Percentiles rank a stretch among this genome's conserved stretches.
Conservation (phyloP, 2,113 vertebrate genomes). For the Nettapus auritus region DNA sequence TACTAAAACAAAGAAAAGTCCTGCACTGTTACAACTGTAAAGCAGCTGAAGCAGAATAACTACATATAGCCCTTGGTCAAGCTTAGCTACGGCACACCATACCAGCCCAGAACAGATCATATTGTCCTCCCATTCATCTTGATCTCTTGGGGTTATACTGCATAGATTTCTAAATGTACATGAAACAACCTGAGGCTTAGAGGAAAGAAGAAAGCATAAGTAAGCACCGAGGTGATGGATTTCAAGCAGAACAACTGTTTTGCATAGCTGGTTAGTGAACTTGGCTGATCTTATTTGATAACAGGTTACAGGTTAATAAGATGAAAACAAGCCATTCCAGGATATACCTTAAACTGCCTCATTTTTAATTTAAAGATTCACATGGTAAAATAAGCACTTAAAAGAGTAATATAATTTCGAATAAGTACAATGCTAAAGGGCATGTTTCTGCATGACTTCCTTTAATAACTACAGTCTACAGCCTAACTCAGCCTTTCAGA, state of each 20-base stretch:
- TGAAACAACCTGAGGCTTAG: background rate
- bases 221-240: background rate
- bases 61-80: background rate
- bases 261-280: background rate
- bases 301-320: background rate
- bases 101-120: background rate
- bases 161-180: background rate
- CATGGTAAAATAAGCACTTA: conserved; percentile 18
- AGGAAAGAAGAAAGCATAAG: background rate
- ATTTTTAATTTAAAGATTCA: conserved; percentile 52
- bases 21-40: background rate
- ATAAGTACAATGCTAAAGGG: conserved; percentile 27
- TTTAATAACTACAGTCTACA: conserved; percentile 31
- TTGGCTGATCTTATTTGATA: background rate
- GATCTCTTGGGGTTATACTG: background rate
- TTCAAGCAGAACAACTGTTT: background rate
- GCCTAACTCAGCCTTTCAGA: conserved; percentile 42
- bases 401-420: conserved; percentile 38
- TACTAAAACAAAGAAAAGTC: background rate
- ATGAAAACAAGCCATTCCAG: background rate
- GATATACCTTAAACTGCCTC: background rate
- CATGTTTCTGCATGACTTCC: conserved; percentile 66
- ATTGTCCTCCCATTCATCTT: background rate
- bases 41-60: background rate
- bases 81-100: background rate